phyloP scores from a whole-genome alignment of 2,797 vertebrate genomes.

The Gallinago stenura region DNA sequence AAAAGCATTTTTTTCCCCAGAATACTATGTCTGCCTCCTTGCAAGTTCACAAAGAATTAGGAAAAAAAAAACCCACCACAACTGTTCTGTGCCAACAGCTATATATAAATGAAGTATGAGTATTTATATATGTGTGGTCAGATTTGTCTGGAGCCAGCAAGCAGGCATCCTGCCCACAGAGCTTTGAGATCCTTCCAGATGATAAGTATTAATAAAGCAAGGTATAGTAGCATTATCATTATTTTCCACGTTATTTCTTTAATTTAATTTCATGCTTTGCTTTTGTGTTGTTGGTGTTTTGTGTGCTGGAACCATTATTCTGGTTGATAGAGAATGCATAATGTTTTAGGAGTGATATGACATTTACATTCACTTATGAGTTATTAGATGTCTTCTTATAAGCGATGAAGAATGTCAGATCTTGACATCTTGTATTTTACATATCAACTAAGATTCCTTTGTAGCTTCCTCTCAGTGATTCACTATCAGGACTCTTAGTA shows the following conservation, averaged over 20 bases:
- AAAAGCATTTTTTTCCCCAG: not conserved
- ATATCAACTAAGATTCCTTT: not conserved
- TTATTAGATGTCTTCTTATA: constrained; percentile 56
- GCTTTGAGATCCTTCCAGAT: not conserved
- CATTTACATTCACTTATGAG: constrained; percentile 64
- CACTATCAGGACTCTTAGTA: not conserved
- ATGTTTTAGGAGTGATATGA: constrained; percentile 48
- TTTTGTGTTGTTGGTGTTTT: constrained; percentile 45
- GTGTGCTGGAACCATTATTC: constrained; percentile 33
- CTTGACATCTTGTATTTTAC: constrained; percentile 59
- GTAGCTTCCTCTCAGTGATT: not conserved
- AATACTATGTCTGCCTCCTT: not conserved
- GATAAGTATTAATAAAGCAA: not conserved
- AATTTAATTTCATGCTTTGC: constrained; percentile 31
- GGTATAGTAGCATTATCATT: not conserved
- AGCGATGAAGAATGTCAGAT: constrained; percentile 41
- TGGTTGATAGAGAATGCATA: constrained; percentile 31
- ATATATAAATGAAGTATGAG: not conserved
- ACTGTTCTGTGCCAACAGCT: not conserved
- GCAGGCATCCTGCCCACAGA: not conserved
- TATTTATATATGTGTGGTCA: not conserved
- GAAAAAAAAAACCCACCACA: not conserved
- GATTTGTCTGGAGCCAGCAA: not conserved
- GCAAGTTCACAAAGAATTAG: not conserved
- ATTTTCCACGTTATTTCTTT: not conserved